Conservation (phyloP, 2,888 invertebrate genomes). For the Clunio marinus region DNA sequence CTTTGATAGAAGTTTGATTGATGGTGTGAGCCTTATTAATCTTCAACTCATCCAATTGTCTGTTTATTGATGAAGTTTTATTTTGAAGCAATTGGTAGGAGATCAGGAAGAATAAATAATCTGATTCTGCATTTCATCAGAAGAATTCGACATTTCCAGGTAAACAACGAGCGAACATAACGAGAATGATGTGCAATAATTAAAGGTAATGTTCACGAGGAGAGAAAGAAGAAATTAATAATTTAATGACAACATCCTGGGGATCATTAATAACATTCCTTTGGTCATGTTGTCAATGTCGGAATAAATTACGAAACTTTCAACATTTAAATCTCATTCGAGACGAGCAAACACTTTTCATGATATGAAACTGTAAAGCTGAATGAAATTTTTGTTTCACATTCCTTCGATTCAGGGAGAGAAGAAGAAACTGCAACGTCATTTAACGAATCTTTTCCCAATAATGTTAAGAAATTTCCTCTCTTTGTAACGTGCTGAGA, state of each 20-base stretch:
- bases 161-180: background rate
- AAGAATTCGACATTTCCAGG: background rate
- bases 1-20: background rate
- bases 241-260: constrained; percentile 13
- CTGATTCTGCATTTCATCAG: background rate
- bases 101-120: background rate
- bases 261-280: background rate
- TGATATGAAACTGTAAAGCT: background rate
- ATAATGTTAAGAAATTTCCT: background rate
- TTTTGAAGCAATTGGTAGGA: constrained; percentile 13
- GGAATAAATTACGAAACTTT: background rate
- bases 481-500: background rate
- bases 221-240: background rate
- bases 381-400: background rate
- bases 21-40: background rate
- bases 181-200: constrained; percentile 8
- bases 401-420: background rate
- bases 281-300: background rate
- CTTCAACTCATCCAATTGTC: background rate
- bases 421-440: constrained; percentile 4
- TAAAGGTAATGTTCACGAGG: background rate
- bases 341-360: background rate
- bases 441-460: background rate
- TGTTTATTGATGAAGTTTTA: background rate
- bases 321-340: background rate